Base-by-base conservation (phyloP, 1,140 invertebrate genomes). In the Calycopis cecrops region DNA sequence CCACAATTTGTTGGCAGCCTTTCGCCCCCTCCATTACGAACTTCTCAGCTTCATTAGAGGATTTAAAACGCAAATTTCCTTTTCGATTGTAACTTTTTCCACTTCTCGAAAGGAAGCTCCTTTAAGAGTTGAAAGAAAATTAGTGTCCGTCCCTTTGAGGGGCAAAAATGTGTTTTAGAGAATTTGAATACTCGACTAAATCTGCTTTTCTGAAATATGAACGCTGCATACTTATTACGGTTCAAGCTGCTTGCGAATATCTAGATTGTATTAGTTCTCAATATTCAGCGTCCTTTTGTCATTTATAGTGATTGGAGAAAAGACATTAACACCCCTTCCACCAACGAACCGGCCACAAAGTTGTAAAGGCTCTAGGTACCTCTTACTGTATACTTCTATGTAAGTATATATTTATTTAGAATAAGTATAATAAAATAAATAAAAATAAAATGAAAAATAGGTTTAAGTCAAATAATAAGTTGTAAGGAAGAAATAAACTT, bases 11-110 rank as follows among this genome's bases (percentile, higher is more conserved):
- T 67, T 68, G 65, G 62, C 73, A 86, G 83, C 78, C 80, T 86
- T 83, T 83, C 80, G 75, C 78, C 82, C 40, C 83, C 83, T 84
- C 80, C 83, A 86, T 87, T 82, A 77, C 70, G 76, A 87, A 87
- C 66, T 87, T 87, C 84, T 81, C 77, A 73, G 84, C 81, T 87
- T 85, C 84, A 85, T 87, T 87, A 87, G 84, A 87, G 74, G 84
- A 82, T 85, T 87, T 87, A 87, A 87, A 87, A 87, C 84, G 81
- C 84, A 87, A 87, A 87, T 87, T 86, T 82, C 79, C 79, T 82
- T 87, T 87, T 80, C 81, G 83, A 87, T 85, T 87, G 81, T 87
- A 87, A 87, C 83, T 87, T 87, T 87, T 86, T 86, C 75, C 74
- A 81, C 75, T 84, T 76, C 77, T 85, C 78, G 75, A 83, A 83